A percentile compares a stretch with the other conserved stretches of the same genome.
These are phyloP conservation scores for Epistrophe grossulariae DNA, from an alignment of 2,888 invertebrate species.

Conservation along the genomic window DNA sequence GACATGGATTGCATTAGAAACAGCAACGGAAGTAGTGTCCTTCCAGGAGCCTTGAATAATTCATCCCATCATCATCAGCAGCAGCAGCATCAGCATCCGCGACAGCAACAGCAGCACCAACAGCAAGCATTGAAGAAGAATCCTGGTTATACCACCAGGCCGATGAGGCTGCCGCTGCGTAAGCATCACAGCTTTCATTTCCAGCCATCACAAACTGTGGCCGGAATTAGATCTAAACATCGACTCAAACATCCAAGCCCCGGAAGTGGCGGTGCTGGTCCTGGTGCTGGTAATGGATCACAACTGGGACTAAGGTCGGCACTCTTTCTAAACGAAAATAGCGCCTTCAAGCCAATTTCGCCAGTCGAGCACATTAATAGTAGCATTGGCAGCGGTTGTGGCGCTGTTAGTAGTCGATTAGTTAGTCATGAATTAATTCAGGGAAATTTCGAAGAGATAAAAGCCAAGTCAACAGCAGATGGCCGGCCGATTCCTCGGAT, in stretches of 20 bases:
- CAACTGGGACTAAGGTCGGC: constrained; percentile 78
- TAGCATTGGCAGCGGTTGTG: not conserved
- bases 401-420: constrained; percentile 50
- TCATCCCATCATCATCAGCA: constrained; percentile 76
- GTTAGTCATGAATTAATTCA: constrained; percentile 65
- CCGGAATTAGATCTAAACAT: constrained; percentile 78
- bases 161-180: constrained; percentile 82
- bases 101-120: constrained; percentile 47
- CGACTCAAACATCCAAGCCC: constrained; percentile 65
- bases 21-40: constrained; percentile 52
- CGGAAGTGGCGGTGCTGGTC: not conserved
- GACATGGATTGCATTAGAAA: constrained; percentile 53
- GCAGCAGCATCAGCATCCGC: constrained; percentile 77
- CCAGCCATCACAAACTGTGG: constrained; percentile 82
- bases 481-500: constrained; percentile 74
- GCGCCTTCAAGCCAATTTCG: constrained; percentile 83
- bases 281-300: constrained; percentile 29
- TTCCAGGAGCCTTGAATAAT: constrained; percentile 71
- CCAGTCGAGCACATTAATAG: constrained; percentile 77
- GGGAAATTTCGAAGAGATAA: constrained; percentile 44
- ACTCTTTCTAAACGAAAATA: constrained; percentile 81
- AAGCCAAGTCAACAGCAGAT: constrained; percentile 77
- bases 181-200: constrained; percentile 84
- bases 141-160: constrained; percentile 78
- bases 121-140: constrained; percentile 56